Conservation (phyloP, 2,113 vertebrate genomes). For the Gracilinanus agilis region DNA sequence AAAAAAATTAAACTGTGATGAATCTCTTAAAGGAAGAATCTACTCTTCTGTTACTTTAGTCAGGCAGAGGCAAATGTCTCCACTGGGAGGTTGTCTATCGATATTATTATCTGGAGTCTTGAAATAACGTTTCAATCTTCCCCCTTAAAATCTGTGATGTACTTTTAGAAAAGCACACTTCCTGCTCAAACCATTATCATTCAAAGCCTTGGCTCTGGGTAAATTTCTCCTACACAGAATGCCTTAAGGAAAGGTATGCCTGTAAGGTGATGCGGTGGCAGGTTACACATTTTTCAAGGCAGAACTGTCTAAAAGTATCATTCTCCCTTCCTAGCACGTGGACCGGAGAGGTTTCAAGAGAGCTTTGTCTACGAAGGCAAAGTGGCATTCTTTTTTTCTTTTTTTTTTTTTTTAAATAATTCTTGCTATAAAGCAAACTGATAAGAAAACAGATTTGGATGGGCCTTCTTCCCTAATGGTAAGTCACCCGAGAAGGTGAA, state of each 20-base stretch:
- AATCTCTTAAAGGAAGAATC: conserved; percentile 48
- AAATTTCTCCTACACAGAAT: conserved; percentile 6
- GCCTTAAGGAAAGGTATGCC: neutral
- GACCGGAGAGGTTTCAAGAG: neutral
- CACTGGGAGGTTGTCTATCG: conserved; percentile 66
- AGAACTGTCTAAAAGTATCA: conserved; percentile 35
- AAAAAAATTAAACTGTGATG: conserved; percentile 53
- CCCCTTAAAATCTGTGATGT: conserved; percentile 58
- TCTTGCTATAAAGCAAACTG: neutral
- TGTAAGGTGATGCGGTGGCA: neutral
- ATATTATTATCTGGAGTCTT: conserved; percentile 70
- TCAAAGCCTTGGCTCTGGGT: conserved; percentile 31
- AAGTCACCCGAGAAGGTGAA: neutral
- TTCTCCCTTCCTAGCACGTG: neutral
- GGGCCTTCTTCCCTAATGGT: neutral
- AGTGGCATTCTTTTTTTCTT: neutral
- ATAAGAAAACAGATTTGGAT: neutral
- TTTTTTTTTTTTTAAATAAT: too few species aligned
- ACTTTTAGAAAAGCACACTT: conserved; percentile 44
- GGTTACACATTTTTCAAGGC: neutral
- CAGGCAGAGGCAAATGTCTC: conserved; percentile 59
- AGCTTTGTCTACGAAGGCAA: neutral
- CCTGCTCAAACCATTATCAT: conserved; percentile 48
- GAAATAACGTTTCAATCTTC: conserved; percentile 69
- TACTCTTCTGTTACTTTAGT: conserved; percentile 30